Conservation (phyloP, 2,888 invertebrate species). For the Tenthredo distinguenda region DNA sequence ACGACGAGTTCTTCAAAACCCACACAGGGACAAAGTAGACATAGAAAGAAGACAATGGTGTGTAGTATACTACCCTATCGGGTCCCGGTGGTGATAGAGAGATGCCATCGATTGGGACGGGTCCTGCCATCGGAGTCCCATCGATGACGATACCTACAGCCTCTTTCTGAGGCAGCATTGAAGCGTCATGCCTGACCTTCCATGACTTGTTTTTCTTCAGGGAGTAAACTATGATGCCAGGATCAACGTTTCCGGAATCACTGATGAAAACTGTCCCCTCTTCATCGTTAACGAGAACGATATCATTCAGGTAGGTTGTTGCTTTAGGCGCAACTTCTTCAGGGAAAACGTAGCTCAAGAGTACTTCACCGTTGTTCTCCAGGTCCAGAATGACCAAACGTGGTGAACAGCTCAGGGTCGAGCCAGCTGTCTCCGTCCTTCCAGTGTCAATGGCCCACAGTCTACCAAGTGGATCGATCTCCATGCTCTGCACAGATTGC, state of each 20-base stretch:
- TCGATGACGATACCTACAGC: slow-evolving; percentile 83
- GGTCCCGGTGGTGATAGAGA: slow-evolving; percentile 82
- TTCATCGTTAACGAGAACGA: slow-evolving; percentile 86
- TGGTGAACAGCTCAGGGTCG: slow-evolving; percentile 81
- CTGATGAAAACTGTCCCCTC: slow-evolving; percentile 86
- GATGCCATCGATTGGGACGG: slow-evolving; percentile 85
- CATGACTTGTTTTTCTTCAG: slow-evolving; percentile 83
- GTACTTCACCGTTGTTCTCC: slow-evolving; percentile 80
- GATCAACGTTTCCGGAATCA: slow-evolving; percentile 86
- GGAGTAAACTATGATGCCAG: slow-evolving; percentile 87
- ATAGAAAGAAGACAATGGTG: slow-evolving; percentile 85
- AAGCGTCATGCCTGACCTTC: slow-evolving; percentile 83
- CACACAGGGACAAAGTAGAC: slow-evolving; percentile 84
- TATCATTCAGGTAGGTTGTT: slow-evolving; percentile 85
- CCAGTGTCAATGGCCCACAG: slow-evolving; percentile 87
- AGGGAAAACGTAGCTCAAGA: slow-evolving; percentile 82
- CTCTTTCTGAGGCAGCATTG: slow-evolving; percentile 83
- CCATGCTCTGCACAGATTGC: slow-evolving; percentile 88
- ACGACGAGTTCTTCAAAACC: slow-evolving; percentile 81
- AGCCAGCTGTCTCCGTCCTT: slow-evolving; percentile 82
- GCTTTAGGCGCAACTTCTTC: slow-evolving; percentile 81
- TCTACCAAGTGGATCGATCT: slow-evolving; percentile 85
- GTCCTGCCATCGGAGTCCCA: slow-evolving; percentile 80
- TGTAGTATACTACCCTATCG: slow-evolving; percentile 81
- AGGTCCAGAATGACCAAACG: slow-evolving; percentile 86